These are phyloP conservation scores for Phymastichus coffea DNA, from an alignment of 1,140 invertebrate genomes.

Conservation along the genomic window DNA sequence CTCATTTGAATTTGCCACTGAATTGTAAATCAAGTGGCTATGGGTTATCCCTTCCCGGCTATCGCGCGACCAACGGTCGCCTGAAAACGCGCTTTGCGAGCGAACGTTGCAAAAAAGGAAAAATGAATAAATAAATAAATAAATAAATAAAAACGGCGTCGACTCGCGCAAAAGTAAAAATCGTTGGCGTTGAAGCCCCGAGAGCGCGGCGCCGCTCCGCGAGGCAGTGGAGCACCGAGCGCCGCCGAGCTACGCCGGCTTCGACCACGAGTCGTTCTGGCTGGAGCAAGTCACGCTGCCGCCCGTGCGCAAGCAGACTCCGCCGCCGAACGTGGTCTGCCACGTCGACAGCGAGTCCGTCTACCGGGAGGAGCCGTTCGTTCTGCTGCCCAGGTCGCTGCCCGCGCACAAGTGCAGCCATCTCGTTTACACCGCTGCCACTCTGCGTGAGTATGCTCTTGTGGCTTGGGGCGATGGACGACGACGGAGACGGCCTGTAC, in stretches of 20 bases:
- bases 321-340: slow-evolving; percentile 61
- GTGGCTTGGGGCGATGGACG: too few relatives aligned
- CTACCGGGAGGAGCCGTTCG: slow-evolving; percentile 67
- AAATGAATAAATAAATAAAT: too few relatives aligned
- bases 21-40: too few relatives aligned
- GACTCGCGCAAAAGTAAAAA: too few relatives aligned
- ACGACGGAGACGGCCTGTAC: background rate
- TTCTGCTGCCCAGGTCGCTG: slow-evolving; percentile 66
- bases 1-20: too few relatives aligned
- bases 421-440: slow-evolving; percentile 77
- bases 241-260: slow-evolving; percentile 42
- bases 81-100: too few relatives aligned
- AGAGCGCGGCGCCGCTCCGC: slow-evolving; percentile 59
- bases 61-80: too few relatives aligned
- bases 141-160: too few relatives aligned
- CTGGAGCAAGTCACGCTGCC: slow-evolving; percentile 49
- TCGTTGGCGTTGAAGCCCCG: too few relatives aligned
- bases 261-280: slow-evolving; percentile 51
- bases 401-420: slow-evolving; percentile 76
- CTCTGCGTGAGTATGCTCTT: slow-evolving; percentile 43
- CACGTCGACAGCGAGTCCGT: slow-evolving; percentile 68
- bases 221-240: slow-evolving; percentile 70
- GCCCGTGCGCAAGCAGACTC: slow-evolving; percentile 39
- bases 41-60: too few relatives aligned
- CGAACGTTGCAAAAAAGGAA: too few relatives aligned